phyloP scores from a whole-genome alignment of 1,140 invertebrate genomes.

The Bombus terrestris region DNA sequence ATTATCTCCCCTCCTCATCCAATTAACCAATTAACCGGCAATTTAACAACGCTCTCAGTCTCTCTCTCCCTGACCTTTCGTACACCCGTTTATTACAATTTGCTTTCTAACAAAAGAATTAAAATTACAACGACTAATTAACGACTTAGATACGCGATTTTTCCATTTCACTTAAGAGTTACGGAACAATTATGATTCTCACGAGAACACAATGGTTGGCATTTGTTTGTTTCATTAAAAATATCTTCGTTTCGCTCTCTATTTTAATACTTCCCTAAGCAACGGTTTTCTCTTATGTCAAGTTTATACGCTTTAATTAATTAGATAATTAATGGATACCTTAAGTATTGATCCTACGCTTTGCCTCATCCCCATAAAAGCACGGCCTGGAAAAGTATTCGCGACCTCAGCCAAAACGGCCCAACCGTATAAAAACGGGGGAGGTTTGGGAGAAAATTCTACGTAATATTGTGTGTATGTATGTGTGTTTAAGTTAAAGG shows the following conservation, averaged over 20 bases:
- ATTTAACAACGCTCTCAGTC: slow-evolving; percentile 28
- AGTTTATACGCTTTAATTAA: slow-evolving; percentile 71
- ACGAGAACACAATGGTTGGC: slow-evolving; percentile 78
- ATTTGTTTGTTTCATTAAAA: slow-evolving; percentile 72
- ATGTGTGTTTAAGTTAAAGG: slow-evolving; percentile 45
- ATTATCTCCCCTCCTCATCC: background rate
- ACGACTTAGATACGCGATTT: slow-evolving; percentile 73
- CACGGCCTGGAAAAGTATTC: background rate
- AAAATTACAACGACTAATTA: slow-evolving; percentile 74
- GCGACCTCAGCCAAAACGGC: background rate
- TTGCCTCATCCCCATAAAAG: slow-evolving; percentile 22
- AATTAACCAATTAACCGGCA: slow-evolving; percentile 6
- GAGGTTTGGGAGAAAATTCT: slow-evolving; percentile 33
- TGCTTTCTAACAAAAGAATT: slow-evolving; percentile 68
- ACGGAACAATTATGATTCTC: slow-evolving; percentile 76
- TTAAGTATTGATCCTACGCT: slow-evolving; percentile 70
- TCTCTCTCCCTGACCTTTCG: slow-evolving; percentile 9
- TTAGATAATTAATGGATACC: slow-evolving; percentile 72
- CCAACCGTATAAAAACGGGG: slow-evolving; percentile 25
- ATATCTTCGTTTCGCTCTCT: slow-evolving; percentile 65
- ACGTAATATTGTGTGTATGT: slow-evolving; percentile 63
- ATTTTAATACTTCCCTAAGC: slow-evolving; percentile 65
- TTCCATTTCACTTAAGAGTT: slow-evolving; percentile 66
- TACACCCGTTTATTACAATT: slow-evolving; percentile 21
- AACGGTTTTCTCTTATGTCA: slow-evolving; percentile 65